A percentile compares a stretch with the other conserved stretches of the same genome.
Evolutionary conservation across 2,113 vertebrate genomes (phyloP).

Genomic region (Leptocoma aspasia): DNA sequence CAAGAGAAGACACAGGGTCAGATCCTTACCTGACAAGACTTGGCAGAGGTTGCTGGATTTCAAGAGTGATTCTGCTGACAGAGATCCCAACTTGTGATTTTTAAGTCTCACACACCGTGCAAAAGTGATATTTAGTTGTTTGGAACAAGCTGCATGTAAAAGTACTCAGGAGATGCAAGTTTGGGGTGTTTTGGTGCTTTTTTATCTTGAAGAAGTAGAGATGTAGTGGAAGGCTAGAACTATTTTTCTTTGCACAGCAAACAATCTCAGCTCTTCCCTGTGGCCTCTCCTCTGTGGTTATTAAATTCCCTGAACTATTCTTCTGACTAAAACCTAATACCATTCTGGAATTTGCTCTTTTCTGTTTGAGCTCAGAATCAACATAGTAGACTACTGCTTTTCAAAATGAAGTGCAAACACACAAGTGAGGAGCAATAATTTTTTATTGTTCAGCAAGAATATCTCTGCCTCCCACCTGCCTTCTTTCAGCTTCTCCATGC

Average conservation of each 20-base stretch:
- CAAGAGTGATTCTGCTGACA: not conserved
- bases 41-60: not conserved
- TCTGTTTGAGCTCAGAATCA: conserved; percentile 2
- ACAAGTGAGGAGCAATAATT: not conserved
- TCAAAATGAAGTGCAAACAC: not conserved
- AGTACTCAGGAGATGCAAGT: not conserved
- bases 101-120: not conserved
- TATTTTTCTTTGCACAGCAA: not conserved
- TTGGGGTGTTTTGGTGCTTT: rapidly evolving
- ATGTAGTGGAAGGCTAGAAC: not conserved
- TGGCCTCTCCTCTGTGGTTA: not conserved
- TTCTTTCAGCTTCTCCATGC: not conserved
- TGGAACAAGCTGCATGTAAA: not conserved
- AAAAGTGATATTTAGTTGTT: not conserved
- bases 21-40: not conserved
- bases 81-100: not conserved
- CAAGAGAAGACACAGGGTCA: not conserved
- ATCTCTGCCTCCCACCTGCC: not conserved
- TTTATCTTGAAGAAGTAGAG: not conserved
- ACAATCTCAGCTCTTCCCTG: not conserved
- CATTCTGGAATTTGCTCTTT: not conserved
- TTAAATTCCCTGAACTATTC: not conserved
- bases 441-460: not conserved
- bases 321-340: not conserved
- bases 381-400: not conserved